Evolutionary conservation across 2,888 invertebrate genomes (phyloP).

Genomic region (Coleophora flavipennella): DNA sequence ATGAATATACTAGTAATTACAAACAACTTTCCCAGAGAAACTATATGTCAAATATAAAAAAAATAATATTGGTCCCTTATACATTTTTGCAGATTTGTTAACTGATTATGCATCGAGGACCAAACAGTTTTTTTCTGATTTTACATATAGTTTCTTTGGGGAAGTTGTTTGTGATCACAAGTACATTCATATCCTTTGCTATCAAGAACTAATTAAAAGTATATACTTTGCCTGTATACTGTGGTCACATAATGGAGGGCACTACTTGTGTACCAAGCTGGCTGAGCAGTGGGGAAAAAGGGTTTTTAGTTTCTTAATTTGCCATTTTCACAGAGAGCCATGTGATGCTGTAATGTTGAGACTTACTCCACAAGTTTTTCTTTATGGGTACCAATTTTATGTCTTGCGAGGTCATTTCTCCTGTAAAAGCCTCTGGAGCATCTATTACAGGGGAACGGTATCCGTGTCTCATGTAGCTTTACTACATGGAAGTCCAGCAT

Average conservation of each 20-base stretch:
- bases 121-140: too few relatives aligned
- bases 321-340: neutral
- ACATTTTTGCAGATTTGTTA: too few relatives aligned
- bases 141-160: too few relatives aligned
- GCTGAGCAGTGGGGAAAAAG: neutral
- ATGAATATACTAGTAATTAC: too few relatives aligned
- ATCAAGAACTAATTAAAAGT: too few relatives aligned
- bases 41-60: too few relatives aligned
- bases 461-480: slow-evolving; percentile 43
- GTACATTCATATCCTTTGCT: too few relatives aligned
- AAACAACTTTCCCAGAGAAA: too few relatives aligned
- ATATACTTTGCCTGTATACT: neutral
- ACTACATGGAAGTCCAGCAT: slow-evolving; percentile 52
- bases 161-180: too few relatives aligned
- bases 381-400: slow-evolving; percentile 51
- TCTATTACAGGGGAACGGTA: slow-evolving; percentile 46
- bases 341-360: neutral
- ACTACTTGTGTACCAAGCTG: neutral
- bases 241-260: neutral
- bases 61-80: too few relatives aligned
- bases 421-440: slow-evolving; percentile 57
- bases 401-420: slow-evolving; percentile 53
- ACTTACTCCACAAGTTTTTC: slow-evolving; percentile 27
- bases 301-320: neutral
- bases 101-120: too few relatives aligned